Conservation (phyloP, 2,888 invertebrate genomes). For the Lycaena phlaeas region DNA sequence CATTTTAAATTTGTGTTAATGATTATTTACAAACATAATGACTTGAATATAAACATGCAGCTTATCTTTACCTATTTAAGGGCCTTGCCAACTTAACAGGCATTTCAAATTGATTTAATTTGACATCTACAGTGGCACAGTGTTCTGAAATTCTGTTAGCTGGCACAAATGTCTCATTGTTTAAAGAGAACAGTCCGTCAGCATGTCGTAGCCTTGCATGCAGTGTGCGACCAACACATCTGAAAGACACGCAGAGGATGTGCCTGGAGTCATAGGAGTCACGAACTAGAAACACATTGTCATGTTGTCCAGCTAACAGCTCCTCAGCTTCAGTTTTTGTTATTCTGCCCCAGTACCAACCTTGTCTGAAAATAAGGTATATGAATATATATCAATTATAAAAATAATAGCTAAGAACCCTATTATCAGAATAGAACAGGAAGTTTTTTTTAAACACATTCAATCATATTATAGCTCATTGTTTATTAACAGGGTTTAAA, state of each 20-base stretch:
- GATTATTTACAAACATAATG: too few relatives aligned
- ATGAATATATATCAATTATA: too few relatives aligned
- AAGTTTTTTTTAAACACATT: too few relatives aligned
- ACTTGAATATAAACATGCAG: too few relatives aligned
- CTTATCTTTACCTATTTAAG: slow-evolving; percentile 59
- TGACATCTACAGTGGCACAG: slow-evolving; percentile 62
- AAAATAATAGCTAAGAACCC: too few relatives aligned
- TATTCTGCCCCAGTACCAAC: slow-evolving; percentile 87
- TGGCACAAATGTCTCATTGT: slow-evolving; percentile 72
- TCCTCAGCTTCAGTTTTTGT: slow-evolving; percentile 81
- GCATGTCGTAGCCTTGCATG: slow-evolving; percentile 82
- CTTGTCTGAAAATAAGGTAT: slow-evolving; percentile 50
- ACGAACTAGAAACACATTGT: slow-evolving; percentile 82
- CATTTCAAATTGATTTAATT: slow-evolving; percentile 61
- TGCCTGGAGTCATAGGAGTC: slow-evolving; percentile 81
- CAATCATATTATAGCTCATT: too few relatives aligned
- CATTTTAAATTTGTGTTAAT: too few relatives aligned
- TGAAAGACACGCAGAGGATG: slow-evolving; percentile 80
- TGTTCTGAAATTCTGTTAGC: slow-evolving; percentile 64
- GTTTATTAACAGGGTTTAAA: too few relatives aligned
- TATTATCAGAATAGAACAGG: too few relatives aligned
- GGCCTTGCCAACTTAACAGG: slow-evolving; percentile 65
- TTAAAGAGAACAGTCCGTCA: slow-evolving; percentile 77
- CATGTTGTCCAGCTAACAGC: slow-evolving; percentile 77
- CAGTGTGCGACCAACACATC: slow-evolving; percentile 78